Conservation (phyloP, 2,797 vertebrate species). For the Natrix natrix region DNA sequence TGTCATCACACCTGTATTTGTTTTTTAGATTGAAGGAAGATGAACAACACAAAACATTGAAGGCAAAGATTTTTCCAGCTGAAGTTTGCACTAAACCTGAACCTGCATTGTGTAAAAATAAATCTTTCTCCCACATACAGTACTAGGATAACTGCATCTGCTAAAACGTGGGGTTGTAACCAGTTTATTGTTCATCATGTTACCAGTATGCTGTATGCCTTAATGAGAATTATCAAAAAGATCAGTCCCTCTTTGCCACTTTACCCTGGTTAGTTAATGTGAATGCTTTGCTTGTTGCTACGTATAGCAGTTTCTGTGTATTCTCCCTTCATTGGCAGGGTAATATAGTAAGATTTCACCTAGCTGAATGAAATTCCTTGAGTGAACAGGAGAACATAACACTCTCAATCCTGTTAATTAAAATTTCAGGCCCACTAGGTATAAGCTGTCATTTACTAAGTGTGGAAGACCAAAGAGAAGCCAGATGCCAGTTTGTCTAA, state of each 20-base stretch:
- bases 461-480: conserved; percentile 52
- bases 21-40: neutral
- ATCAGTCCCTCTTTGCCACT: neutral
- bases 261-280: neutral
- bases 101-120: too few relatives aligned
- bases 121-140: neutral
- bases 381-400: conserved; percentile 41
- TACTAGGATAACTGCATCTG: neutral
- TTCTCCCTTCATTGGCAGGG: conserved; percentile 12
- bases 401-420: conserved; percentile 62
- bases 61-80: neutral
- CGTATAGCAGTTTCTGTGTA: neutral
- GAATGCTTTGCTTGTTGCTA: neutral
- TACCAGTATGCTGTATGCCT: neutral
- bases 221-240: conserved; percentile 46
- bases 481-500: conserved; percentile 47
- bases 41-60: neutral
- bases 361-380: conserved; percentile 51
- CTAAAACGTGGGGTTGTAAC: neutral
- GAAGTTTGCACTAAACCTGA: neutral
- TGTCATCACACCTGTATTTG: neutral
- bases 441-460: conserved; percentile 60
- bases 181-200: neutral
- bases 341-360: conserved; percentile 24
- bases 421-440: conserved; percentile 61